Percentiles rank a stretch among this genome's conserved stretches.
These are phyloP conservation scores for Chloebia gouldiae DNA, from an alignment of 2,113 vertebrate species.

Conservation along the genomic window DNA sequence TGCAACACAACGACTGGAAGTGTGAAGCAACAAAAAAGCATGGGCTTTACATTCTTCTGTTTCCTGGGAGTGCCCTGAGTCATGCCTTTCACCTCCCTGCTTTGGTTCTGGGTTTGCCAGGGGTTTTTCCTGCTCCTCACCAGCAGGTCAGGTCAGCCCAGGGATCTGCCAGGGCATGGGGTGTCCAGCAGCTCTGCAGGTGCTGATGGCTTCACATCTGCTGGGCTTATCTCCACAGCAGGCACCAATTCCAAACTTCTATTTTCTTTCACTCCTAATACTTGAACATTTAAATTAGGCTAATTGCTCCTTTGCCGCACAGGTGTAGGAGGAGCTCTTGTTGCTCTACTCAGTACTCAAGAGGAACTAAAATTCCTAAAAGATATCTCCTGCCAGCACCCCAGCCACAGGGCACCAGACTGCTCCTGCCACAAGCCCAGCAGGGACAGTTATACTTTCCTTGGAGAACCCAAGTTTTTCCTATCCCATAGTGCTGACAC, in stretches of 20 bases:
- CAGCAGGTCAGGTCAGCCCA: background rate
- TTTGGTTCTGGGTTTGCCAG: accelerated
- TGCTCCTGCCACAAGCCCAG: background rate
- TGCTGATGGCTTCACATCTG: background rate
- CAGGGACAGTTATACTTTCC: background rate
- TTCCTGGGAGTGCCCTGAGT: background rate
- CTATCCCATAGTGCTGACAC: background rate
- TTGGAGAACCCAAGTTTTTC: background rate
- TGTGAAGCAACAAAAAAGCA: background rate
- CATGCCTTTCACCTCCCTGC: accelerated
- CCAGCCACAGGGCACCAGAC: background rate
- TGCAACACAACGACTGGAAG: background rate
- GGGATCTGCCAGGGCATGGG: background rate
- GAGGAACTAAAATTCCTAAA: background rate
- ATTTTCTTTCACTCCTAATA: background rate
- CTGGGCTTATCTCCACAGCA: background rate
- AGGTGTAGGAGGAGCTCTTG: background rate
- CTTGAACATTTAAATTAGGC: background rate
- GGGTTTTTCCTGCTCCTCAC: background rate
- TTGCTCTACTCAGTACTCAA: background rate
- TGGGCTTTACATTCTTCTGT: background rate
- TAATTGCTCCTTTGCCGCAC: background rate
- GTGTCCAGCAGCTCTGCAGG: background rate
- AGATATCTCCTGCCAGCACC: background rate
- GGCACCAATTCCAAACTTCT: background rate